A percentile compares a stretch with the other conserved stretches of the same genome.
phyloP scores from a whole-genome alignment of 2,888 invertebrate genomes.

The Seladonia tumulorum region DNA sequence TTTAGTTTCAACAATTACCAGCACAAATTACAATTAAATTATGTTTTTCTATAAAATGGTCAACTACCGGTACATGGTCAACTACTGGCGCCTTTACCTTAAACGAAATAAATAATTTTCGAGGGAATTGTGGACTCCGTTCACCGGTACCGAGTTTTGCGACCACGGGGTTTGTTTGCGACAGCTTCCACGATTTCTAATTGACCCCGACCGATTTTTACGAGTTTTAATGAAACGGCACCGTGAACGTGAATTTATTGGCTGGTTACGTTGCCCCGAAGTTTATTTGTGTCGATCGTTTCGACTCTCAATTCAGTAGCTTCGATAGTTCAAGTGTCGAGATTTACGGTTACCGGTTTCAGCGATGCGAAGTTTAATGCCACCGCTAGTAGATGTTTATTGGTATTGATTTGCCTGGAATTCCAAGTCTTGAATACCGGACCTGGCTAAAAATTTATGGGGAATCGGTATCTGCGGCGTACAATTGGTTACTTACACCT shows the following conservation, averaged over 20 bases:
- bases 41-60: too few species aligned
- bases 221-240: conserved; percentile 27
- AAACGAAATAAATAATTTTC: neutral
- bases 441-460: neutral
- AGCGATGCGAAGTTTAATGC: neutral
- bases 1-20: too few species aligned
- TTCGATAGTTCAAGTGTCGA: neutral
- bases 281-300: neutral
- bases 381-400: neutral
- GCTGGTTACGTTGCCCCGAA: neutral
- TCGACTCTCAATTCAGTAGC: neutral
- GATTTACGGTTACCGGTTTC: neutral
- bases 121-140: neutral
- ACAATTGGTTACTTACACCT: neutral
- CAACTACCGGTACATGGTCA: too few species aligned
- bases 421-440: neutral
- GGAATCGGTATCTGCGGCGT: neutral
- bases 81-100: too few species aligned
- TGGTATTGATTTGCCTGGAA: conserved; percentile 3
- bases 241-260: conserved; percentile 40
- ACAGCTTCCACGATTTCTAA: neutral
- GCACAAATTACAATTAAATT: too few species aligned
- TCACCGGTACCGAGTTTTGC: neutral
- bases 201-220: neutral
- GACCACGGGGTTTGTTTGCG: conserved; percentile 27